Evolutionary conservation across 1,140 invertebrate species (phyloP).

Genomic region (Polyergus mexicanus): DNA sequence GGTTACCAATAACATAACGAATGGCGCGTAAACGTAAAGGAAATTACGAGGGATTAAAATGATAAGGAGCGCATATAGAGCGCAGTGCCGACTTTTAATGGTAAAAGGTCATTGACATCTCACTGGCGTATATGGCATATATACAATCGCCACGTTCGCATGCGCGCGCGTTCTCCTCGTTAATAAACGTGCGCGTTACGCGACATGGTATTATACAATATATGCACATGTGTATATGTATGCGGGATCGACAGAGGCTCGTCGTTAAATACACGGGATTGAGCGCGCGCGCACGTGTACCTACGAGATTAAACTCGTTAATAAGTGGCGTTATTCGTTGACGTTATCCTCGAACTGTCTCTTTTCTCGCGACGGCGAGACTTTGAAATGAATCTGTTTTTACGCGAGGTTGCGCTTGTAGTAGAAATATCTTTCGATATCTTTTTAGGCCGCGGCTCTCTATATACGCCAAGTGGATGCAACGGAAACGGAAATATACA

Average conservation of each 20-base stretch:
- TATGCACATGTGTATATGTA: neutral
- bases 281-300: neutral
- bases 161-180: constrained; percentile 33
- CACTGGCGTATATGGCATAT: constrained; percentile 59
- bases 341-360: constrained; percentile 52
- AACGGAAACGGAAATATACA: constrained; percentile 58
- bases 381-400: constrained; percentile 56
- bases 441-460: neutral
- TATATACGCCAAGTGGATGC: constrained; percentile 34
- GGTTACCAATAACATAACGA: constrained; percentile 47
- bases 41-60: constrained; percentile 72
- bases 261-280: neutral
- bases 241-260: neutral
- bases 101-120: constrained; percentile 71
- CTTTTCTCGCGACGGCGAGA: constrained; percentile 27
- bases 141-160: constrained; percentile 58
- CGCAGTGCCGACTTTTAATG: constrained; percentile 61
- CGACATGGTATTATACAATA: neutral
- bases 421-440: constrained; percentile 28
- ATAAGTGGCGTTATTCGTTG: constrained; percentile 46
- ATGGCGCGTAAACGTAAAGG: constrained; percentile 42
- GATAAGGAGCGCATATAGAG: constrained; percentile 67
- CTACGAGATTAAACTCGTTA: constrained; percentile 46
- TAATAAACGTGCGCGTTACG: constrained; percentile 34
- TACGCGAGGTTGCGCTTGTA: constrained; percentile 7